Base-by-base conservation (phyloP, 2,113 vertebrate species). In the Craseonycteris thonglongyai region DNA sequence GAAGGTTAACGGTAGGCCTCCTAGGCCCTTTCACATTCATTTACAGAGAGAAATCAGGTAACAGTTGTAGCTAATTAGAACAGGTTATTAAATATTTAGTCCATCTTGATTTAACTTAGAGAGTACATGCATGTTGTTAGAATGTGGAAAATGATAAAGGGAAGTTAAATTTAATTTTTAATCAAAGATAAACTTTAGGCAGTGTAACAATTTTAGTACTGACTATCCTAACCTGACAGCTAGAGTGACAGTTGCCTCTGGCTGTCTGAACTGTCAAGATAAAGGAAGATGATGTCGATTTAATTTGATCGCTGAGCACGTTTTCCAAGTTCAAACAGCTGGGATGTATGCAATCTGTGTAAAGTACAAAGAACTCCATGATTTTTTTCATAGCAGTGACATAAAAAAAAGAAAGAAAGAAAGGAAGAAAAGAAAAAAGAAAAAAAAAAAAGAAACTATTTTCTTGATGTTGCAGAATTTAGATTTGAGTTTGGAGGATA, bases 41-140 rank as follows among this genome's bases (percentile, higher is more conserved):
- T 98, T 98, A 98, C 98, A 98, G 98, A 98, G 98, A 98, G 97
- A 98, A 98, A 98, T 98, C 98, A 98, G 98, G 98, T 98, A 99
- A 98, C 98, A 98, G 98, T 98, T 99, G 97, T 98, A 98, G 98
- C 98, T 99, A 98, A 99, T 98, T 99, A 98, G 97, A 98, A 95
- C 40, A 81, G 94, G 78, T 95, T 98, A 98, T 98, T 98, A 98
- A 99, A 98, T 98, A 98, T 98, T 98, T 98, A 98, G 97, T 97
- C 96, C 97, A 97, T 98, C 97, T 98, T 98, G 90, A 97, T 95
- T 97, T 97, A 97, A 97, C 97, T 97, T 94, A 93, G 90, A 95
- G 97, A 98, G 95, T 35, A 96, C 95, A 90, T 91, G 90, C 74
- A 91, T 97, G 92, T 95, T 97, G 93, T 94, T 84, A 88, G 97